These are phyloP conservation scores for Varanus salvator DNA, from an alignment of 2,113 vertebrate species.

Conservation along the genomic window DNA sequence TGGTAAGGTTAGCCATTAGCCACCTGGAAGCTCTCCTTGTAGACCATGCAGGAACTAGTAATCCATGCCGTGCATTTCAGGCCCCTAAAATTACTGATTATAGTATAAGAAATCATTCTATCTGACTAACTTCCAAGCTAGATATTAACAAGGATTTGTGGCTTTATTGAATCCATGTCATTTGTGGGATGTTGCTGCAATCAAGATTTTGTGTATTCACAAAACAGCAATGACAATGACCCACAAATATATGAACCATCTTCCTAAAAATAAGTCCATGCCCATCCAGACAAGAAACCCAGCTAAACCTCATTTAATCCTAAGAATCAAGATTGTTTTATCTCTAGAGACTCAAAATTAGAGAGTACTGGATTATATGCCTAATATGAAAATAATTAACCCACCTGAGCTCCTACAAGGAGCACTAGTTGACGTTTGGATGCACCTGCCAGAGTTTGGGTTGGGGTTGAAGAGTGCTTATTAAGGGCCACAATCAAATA, in stretches of 20 bases:
- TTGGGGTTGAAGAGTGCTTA: background rate
- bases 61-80: background rate
- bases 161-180: background rate
- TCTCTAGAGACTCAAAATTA: background rate
- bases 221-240: background rate
- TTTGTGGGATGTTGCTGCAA: background rate
- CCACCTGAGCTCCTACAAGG: background rate
- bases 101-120: background rate
- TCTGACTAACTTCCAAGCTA: background rate
- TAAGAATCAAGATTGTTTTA: constrained; percentile 1
- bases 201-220: background rate
- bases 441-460: background rate
- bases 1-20: background rate
- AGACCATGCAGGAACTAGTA: background rate
- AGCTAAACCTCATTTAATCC: background rate
- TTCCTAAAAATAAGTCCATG: background rate
- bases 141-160: background rate
- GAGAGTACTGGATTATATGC: background rate
- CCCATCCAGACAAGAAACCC: background rate
- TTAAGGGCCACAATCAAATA: background rate
- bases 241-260: background rate
- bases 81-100: background rate
- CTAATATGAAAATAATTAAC: background rate
- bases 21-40: background rate
- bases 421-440: background rate